Evolutionary conservation across 2,797 vertebrate genomes (phyloP), one percentile per base, ranked within the genome.

Genomic region (Pangasius sanitwongsei): DNA sequence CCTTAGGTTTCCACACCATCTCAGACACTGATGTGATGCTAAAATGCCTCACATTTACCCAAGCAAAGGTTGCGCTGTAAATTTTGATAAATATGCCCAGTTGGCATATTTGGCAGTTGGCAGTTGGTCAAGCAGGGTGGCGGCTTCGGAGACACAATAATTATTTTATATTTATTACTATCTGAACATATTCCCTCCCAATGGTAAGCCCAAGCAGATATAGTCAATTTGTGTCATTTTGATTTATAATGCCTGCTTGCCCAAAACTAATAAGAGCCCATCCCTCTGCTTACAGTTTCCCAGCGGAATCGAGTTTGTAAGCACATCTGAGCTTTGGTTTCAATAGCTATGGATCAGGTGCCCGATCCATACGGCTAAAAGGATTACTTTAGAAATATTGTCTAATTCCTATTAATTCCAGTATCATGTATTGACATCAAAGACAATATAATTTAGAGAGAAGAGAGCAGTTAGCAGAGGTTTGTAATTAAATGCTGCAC

Each of bases 181-280:
- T 93, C 90, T 61, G 83, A 91, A 87, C 87, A 89, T 90, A 89
- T 91, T 93, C 85, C 90, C 93, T 93, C 89, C 91, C 94, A 93
- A 94, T 92, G 93, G 78, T 93, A 92, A 94, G 92, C 89, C 90
- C 88, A 88, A 90, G 93, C 92, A 91, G 89, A 91, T 93, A 91
- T 94, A 93, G 94, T 93, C 92, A 91, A 93, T 95, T 93, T 83
- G 90, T 85, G 83, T 89, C 90, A 92, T 72, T 69, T 87, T 95
- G 94, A 95, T 96, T 95, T 95, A 96, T 92, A 92, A 92, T 86
- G 88, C 86, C 90, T 90, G 75, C 88, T 74, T 86, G 89, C 83
- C 86, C 89, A 94, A 95, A 96, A 94, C 93, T 85, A 94, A 96
- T 89, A 92, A 82, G 87, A 92, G 92, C 94, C 93, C 91, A 91